Evolutionary conservation across 2,888 invertebrate genomes (phyloP).

Genomic region (Holacanthella duospinosa): DNA sequence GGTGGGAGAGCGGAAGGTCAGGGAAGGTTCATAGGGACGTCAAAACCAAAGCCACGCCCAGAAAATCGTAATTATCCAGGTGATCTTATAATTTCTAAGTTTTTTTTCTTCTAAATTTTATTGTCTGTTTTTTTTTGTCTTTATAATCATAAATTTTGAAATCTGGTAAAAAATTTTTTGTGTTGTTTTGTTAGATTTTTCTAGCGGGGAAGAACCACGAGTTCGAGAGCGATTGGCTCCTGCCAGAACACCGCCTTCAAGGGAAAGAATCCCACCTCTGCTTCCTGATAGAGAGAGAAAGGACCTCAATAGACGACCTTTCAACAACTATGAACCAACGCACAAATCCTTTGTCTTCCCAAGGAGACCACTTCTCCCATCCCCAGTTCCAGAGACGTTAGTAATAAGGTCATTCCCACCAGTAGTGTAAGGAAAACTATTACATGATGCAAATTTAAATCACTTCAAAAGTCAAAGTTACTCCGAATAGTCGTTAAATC

Average conservation of each 20-base stretch:
- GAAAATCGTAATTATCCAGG: not conserved
- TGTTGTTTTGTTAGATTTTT: not conserved
- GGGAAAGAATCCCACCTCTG: not conserved
- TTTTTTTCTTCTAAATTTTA: not conserved
- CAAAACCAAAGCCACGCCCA: not conserved
- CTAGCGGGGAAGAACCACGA: not conserved
- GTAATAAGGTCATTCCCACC: too few relatives aligned
- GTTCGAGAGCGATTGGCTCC: constrained; percentile 34
- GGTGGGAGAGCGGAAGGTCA: not conserved
- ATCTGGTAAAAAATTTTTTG: too few relatives aligned
- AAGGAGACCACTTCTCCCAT: too few relatives aligned
- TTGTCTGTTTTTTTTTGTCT: not conserved
- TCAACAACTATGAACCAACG: too few relatives aligned
- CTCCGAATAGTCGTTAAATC: too few relatives aligned
- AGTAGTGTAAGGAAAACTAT: too few relatives aligned
- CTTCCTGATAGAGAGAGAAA: not conserved
- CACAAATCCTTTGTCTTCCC: too few relatives aligned
- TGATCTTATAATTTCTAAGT: not conserved
- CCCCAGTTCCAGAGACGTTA: too few relatives aligned
- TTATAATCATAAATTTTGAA: not conserved
- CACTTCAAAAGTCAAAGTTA: too few relatives aligned
- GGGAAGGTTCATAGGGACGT: not conserved
- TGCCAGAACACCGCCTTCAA: constrained; percentile 15
- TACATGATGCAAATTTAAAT: too few relatives aligned
- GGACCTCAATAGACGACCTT: too few relatives aligned